phyloP scores from a whole-genome alignment of 1,140 invertebrate species.

The Oryzaephilus surinamensis region DNA sequence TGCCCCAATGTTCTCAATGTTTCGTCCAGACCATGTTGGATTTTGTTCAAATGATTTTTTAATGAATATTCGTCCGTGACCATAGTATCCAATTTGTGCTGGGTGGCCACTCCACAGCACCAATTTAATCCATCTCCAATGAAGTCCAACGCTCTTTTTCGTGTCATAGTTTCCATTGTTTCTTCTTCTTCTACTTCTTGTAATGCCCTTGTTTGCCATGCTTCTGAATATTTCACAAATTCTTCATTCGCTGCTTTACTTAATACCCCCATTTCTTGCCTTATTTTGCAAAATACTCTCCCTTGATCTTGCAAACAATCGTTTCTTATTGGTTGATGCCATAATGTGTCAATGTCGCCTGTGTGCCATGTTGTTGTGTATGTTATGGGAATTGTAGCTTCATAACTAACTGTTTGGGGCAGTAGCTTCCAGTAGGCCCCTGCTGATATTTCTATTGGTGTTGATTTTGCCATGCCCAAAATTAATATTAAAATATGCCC shows the following conservation, averaged over 20 bases:
- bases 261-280: slow-evolving; percentile 1
- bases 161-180: neutral
- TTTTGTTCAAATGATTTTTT: neutral
- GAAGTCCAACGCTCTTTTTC: slow-evolving; percentile 10
- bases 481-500: no score
- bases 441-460: slow-evolving; percentile 8
- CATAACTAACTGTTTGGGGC: slow-evolving; percentile 4
- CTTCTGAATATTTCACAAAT: neutral
- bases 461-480: neutral
- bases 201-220: no score
- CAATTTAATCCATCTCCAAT: slow-evolving; percentile 8
- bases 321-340: neutral
- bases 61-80: slow-evolving; percentile 5
- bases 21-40: slow-evolving; percentile 1
- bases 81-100: slow-evolving; percentile 7
- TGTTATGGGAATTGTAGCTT: slow-evolving; percentile 10
- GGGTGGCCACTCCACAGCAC: slow-evolving; percentile 12
- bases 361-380: neutral
- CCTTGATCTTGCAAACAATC: no score
- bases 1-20: neutral
- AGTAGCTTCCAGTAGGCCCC: slow-evolving; percentile 9
- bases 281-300: neutral
- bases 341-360: neutral
- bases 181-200: neutral
- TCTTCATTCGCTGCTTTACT: slow-evolving; percentile 1